These are phyloP conservation scores for Minunthozetes semirufus DNA, from an alignment of 2,888 invertebrate genomes.

Conservation along the genomic window DNA sequence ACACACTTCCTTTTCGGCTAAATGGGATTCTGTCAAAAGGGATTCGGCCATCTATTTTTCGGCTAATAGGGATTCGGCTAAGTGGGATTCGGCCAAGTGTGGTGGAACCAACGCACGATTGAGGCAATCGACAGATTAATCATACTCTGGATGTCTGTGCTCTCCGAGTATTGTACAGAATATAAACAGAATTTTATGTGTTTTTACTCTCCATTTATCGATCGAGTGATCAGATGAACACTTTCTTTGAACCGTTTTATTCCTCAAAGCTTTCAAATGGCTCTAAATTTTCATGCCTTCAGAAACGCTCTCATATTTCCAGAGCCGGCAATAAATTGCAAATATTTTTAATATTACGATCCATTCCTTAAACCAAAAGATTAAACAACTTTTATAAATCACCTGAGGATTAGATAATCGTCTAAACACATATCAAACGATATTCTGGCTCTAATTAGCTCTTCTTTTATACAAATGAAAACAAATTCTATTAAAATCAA, in stretches of 20 bases:
- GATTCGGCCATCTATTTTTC: no score
- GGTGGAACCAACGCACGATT: neutral
- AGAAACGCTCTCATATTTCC: neutral
- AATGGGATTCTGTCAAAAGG: no score
- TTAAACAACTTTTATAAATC: neutral
- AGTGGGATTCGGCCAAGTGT: no score
- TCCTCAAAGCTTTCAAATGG: neutral
- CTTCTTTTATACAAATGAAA: no score
- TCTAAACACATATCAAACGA: no score
- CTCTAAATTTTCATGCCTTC: neutral
- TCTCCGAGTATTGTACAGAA: neutral
- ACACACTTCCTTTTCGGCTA: no score
- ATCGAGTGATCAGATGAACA: conserved; percentile 10
- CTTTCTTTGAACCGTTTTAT: conserved; percentile 14
- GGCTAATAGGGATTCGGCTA: no score
- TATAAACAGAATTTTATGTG: conserved; percentile 6
- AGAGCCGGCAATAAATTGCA: neutral
- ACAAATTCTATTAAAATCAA: no score
- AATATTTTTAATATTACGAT: neutral
- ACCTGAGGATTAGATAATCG: no score
- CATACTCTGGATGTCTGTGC: neutral
- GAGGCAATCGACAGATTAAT: neutral
- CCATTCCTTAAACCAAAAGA: neutral
- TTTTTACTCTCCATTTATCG: neutral
- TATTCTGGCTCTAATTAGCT: no score